Conservation (phyloP, 2,797 vertebrate species). For the Rhodeus uyekii region DNA sequence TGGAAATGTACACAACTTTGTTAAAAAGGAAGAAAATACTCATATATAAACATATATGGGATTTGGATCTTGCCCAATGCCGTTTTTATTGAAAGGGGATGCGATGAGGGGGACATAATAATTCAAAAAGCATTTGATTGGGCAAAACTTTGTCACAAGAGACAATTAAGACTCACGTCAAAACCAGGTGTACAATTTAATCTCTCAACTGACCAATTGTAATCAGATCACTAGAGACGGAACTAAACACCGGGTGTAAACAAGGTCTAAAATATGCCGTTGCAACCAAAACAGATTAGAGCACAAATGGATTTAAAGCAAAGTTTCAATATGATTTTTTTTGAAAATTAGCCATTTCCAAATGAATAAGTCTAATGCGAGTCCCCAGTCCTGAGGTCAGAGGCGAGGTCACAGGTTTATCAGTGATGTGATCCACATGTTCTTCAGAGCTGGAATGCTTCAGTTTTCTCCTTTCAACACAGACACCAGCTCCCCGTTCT, state of each 20-base stretch:
- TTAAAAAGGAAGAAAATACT: not conserved
- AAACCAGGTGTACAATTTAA: not conserved
- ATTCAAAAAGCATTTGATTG: not conserved
- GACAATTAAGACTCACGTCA: not conserved
- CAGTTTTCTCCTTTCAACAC: conserved; percentile 70
- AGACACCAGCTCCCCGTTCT: conserved; percentile 74
- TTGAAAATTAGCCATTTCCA: not conserved
- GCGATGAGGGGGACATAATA: not conserved
- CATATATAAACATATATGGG: not conserved
- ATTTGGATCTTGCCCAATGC: not conserved
- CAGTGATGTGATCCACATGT: not conserved
- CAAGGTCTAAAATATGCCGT: not conserved
- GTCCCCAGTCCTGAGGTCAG: conserved; percentile 27
- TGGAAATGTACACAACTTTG: not conserved
- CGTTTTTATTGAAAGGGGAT: not conserved
- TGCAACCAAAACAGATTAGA: not conserved
- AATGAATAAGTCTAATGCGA: conserved; percentile 14
- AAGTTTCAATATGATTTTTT: conserved; percentile 2
- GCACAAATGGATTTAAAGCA: conserved; percentile 38
- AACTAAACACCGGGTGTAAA: not conserved
- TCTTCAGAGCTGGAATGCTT: conserved; percentile 16
- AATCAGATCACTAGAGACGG: not conserved
- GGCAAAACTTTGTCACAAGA: not conserved
- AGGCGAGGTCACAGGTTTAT: not conserved
- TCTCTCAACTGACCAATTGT: not conserved